These are phyloP conservation scores for Furcula furcula DNA, from an alignment of 2,888 invertebrate species.

Conservation along the genomic window DNA sequence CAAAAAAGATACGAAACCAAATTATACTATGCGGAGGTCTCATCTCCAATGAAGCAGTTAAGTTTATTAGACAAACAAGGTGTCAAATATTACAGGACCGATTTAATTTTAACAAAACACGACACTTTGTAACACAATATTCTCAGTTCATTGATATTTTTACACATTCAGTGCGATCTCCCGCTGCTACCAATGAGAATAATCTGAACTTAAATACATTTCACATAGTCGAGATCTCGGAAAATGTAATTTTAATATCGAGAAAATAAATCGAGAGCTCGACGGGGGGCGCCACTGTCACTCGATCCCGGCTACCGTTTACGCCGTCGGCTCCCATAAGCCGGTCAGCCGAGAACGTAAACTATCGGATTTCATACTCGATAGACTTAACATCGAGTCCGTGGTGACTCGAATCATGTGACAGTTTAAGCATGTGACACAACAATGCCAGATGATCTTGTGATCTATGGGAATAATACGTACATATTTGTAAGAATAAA, in stretches of 20 bases:
- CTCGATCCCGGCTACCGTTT: conserved; percentile 71
- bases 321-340: conserved; percentile 49
- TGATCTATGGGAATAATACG: conserved; percentile 1
- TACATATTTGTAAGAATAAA: conserved; percentile 17
- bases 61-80: conserved; percentile 2
- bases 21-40: background rate
- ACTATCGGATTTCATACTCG: conserved; percentile 62
- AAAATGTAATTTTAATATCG: conserved; percentile 36
- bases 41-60: background rate
- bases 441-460: conserved; percentile 5
- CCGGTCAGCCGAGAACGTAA: conserved; percentile 40
- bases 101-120: conserved; percentile 9
- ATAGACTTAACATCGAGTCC: conserved; percentile 57
- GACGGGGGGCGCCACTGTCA: conserved; percentile 66
- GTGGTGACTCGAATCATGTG: conserved; percentile 37
- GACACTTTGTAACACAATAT: conserved; percentile 19
- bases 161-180: conserved; percentile 25
- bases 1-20: background rate
- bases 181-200: conserved; percentile 26
- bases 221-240: conserved; percentile 27
- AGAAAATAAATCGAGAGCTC: conserved; percentile 37
- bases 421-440: conserved; percentile 29
- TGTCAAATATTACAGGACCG: conserved; percentile 12
- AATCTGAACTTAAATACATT: conserved; percentile 23
- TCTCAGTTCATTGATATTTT: conserved; percentile 12